These are phyloP conservation scores for Hyposoter didymator DNA, from an alignment of 2,888 invertebrate species.

Conservation along the genomic window DNA sequence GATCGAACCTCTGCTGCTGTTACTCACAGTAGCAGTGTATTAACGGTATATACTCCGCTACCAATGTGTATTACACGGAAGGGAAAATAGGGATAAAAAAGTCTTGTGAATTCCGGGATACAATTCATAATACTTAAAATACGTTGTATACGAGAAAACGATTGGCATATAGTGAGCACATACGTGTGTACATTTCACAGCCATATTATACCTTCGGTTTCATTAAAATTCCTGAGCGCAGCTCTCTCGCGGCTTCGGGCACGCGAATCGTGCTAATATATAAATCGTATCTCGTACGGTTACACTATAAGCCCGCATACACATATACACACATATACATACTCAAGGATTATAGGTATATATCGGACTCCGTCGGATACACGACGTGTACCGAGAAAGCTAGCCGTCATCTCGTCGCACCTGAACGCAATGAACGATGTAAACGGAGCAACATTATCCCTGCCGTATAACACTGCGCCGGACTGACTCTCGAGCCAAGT, in stretches of 20 bases:
- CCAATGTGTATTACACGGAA: not conserved
- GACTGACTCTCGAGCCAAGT: slow-evolving; percentile 4
- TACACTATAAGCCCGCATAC: slow-evolving; percentile 19
- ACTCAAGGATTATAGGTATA: slow-evolving; percentile 21
- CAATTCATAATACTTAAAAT: slow-evolving; percentile 55
- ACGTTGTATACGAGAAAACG: slow-evolving; percentile 49
- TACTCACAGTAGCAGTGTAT: not conserved
- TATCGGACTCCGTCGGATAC: slow-evolving; percentile 24
- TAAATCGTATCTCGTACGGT: slow-evolving; percentile 60
- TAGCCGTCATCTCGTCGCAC: slow-evolving; percentile 67
- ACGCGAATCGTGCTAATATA: slow-evolving; percentile 66
- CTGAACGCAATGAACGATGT: slow-evolving; percentile 69
- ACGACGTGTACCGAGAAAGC: slow-evolving; percentile 56
- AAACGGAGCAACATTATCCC: slow-evolving; percentile 66
- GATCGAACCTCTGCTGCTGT: slow-evolving; percentile 19
- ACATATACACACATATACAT: slow-evolving; percentile 33
- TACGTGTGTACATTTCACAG: slow-evolving; percentile 16
- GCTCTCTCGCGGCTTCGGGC: slow-evolving; percentile 55
- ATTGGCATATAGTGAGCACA: slow-evolving; percentile 33
- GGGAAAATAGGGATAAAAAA: slow-evolving; percentile 12
- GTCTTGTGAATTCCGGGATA: slow-evolving; percentile 39
- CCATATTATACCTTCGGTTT: slow-evolving; percentile 52
- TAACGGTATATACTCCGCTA: not conserved
- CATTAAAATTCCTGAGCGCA: slow-evolving; percentile 67
- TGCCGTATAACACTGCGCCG: slow-evolving; percentile 23